These are phyloP conservation scores for Nematolebias whitei DNA, from an alignment of 2,113 vertebrate genomes.

Conservation along the genomic window DNA sequence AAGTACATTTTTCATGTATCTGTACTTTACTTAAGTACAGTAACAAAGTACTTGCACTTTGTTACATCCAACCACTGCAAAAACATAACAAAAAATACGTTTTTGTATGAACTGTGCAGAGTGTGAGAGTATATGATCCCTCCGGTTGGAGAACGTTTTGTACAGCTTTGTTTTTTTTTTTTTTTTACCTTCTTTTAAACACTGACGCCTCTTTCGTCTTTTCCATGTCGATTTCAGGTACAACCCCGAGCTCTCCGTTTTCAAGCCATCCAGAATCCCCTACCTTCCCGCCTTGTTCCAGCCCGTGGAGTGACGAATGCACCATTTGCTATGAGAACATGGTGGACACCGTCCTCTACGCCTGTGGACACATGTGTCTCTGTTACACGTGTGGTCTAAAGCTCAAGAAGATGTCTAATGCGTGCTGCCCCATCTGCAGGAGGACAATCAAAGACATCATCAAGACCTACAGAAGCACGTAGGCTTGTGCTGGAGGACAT, in stretches of 20 bases:
- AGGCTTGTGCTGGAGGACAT: not conserved
- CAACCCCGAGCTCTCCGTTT: conserved; percentile 87
- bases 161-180: too few relatives aligned
- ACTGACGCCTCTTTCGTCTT: too few relatives aligned
- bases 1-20: too few relatives aligned
- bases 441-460: conserved; percentile 97
- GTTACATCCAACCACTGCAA: too few relatives aligned
- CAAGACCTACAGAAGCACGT: conserved; percentile 96
- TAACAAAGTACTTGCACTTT: too few relatives aligned
- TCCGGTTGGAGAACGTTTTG: too few relatives aligned
- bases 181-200: too few relatives aligned
- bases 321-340: conserved; percentile 96
- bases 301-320: conserved; percentile 91
- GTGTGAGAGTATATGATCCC: too few relatives aligned
- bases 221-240: conserved; percentile 76
- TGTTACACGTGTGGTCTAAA: conserved; percentile 93
- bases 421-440: conserved; percentile 97
- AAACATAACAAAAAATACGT: too few relatives aligned
- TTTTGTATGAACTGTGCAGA: too few relatives aligned
- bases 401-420: conserved; percentile 95
- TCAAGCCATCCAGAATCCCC: conserved; percentile 90
- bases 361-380: conserved; percentile 98
- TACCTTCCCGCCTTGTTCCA: conserved; percentile 77
- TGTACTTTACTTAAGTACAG: too few relatives aligned
- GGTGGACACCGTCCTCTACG: conserved; percentile 98